Evolutionary conservation across 2,888 invertebrate species (phyloP).

Genomic region (Prenolepis imparis): DNA sequence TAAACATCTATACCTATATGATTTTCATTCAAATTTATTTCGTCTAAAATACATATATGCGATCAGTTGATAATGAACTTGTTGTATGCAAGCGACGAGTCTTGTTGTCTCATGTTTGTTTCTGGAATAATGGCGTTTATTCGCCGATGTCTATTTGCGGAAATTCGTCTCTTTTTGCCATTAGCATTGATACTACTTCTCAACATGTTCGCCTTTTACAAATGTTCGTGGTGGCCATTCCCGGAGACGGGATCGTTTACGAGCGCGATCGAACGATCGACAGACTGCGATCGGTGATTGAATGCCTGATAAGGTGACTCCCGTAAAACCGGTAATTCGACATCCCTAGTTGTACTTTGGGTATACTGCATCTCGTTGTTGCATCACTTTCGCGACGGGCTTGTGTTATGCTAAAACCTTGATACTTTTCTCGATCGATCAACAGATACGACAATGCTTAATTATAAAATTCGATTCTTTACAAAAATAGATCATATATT

Average conservation of each 20-base stretch:
- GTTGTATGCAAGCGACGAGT: background rate
- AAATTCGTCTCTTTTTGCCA: slow-evolving; percentile 26
- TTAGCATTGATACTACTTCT: slow-evolving; percentile 43
- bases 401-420: slow-evolving; percentile 46
- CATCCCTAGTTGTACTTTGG: slow-evolving; percentile 63
- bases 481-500: background rate
- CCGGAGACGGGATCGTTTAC: slow-evolving; percentile 61
- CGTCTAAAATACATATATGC: background rate
- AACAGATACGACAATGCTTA: background rate
- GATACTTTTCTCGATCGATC: slow-evolving; percentile 41
- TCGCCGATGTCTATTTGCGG: slow-evolving; percentile 33
- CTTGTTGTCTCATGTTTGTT: slow-evolving; percentile 14
- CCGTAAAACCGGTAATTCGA: slow-evolving; percentile 69
- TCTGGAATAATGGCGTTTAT: slow-evolving; percentile 5
- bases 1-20: background rate
- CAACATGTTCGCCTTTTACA: slow-evolving; percentile 25
- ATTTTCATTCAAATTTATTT: slow-evolving; percentile 1
- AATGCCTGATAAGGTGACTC: slow-evolving; percentile 66
- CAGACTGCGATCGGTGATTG: slow-evolving; percentile 58
- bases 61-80: background rate
- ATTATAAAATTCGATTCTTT: background rate
- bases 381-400: slow-evolving; percentile 67
- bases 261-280: slow-evolving; percentile 57
- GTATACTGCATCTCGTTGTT: slow-evolving; percentile 56
- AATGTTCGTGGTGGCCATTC: slow-evolving; percentile 56